These are phyloP conservation scores for Cryptoblepharus egeriae DNA, from an alignment of 2,797 vertebrate genomes.

Conservation along the genomic window DNA sequence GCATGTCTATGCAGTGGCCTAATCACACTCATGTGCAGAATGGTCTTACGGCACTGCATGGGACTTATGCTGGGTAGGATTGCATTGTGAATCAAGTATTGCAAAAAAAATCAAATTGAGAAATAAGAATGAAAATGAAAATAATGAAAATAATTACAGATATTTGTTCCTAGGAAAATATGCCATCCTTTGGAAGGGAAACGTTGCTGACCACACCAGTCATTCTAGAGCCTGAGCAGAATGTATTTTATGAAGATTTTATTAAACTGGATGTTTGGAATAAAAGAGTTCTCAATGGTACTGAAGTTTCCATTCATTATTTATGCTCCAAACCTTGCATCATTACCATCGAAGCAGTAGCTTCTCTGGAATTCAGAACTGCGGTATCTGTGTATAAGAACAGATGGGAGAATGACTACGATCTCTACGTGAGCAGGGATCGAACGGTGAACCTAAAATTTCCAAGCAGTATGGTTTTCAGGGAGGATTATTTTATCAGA, in stretches of 20 bases:
- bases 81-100: no score
- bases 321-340: slow-evolving; percentile 85
- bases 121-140: no score
- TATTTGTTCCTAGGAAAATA: slow-evolving; percentile 73
- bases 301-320: slow-evolving; percentile 82
- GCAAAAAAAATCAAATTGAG: no score
- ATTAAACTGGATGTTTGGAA: slow-evolving; percentile 83
- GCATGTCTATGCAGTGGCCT: no score
- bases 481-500: slow-evolving; percentile 80
- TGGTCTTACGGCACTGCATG: no score
- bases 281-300: slow-evolving; percentile 79
- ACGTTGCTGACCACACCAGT: slow-evolving; percentile 72
- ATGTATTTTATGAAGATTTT: slow-evolving; percentile 74
- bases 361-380: slow-evolving; percentile 80
- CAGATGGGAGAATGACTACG: slow-evolving; percentile 81
- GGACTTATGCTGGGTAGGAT: no score
- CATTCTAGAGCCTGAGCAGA: slow-evolving; percentile 50
- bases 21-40: no score
- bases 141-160: no score
- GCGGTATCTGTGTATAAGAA: slow-evolving; percentile 85
- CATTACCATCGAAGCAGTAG: slow-evolving; percentile 84
- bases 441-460: slow-evolving; percentile 81
- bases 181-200: slow-evolving; percentile 68
- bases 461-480: slow-evolving; percentile 84
- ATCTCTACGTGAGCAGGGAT: slow-evolving; percentile 70